Base-by-base conservation (phyloP, 1,140 invertebrate species). In the Stenopsyche tienmushanensis region DNA sequence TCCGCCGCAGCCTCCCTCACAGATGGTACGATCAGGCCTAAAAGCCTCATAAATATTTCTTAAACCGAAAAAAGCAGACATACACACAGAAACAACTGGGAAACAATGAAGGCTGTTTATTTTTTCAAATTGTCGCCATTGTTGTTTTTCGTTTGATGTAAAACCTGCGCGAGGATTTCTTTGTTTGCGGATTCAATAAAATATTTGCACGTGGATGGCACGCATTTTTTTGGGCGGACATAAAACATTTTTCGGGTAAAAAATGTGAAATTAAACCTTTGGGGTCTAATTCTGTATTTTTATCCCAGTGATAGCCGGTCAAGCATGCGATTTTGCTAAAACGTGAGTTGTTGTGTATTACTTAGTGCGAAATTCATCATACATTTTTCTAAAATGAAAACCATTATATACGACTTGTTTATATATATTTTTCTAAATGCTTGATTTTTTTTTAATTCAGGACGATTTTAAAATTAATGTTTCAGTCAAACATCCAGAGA, bases 41-140 rank as follows among this genome's bases (percentile, higher is more conserved):
- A 57, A 57, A 57, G 54, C 54, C 54, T 57, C 54, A 57, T 57
- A 57, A 57, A 57, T 57, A 57, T 57, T 57, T 57, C 54, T 57
- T 42, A 57, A 57, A 39, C 54, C 15, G 29, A 42, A 57, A 57
- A 57, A 57, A 57, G 34, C 34, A 57, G 34, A 57, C 34, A 39
- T 23, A 49, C 47, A 3, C 34, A 29, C 21, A 20, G n/a, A 2
- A 21, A 13, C 44, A 15, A 20, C 47, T 20, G 47, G 3, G 47
- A 55, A 26, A 55, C 52, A 55, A 55, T 55, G 52, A n/a, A 10
- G 18, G 3, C n/a, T 25, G 52, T 26, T 55, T 55, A 55, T 55
- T 55, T 55, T 53, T 55, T 55, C 15, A 55, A 55, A 55, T 55
- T 55, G 52, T 55, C 52, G 52, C 52, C 26, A 55, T 55, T 55